These are phyloP conservation scores for Dolichopus griseipennis DNA, from an alignment of 2,888 invertebrate species.

Conservation along the genomic window DNA sequence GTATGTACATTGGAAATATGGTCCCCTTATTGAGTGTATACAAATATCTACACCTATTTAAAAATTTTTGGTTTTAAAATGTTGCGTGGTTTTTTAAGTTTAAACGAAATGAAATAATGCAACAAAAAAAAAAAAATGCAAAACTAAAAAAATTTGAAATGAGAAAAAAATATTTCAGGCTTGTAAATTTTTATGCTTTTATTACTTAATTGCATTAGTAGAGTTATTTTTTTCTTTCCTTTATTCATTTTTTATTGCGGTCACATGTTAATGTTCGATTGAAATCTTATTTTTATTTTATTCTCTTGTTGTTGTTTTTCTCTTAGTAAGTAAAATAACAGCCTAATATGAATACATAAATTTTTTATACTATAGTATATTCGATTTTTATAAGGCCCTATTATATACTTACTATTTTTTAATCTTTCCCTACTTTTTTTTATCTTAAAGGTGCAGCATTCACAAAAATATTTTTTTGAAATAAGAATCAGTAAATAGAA, in stretches of 20 bases:
- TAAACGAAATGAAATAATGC: no score
- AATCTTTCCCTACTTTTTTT: no score
- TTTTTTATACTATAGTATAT: no score
- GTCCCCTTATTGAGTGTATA: no score
- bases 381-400: no score
- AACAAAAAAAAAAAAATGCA: neutral
- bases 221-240: neutral
- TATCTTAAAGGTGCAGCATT: no score
- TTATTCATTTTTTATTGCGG: neutral
- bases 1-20: no score
- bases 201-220: neutral
- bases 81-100: neutral
- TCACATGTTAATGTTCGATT: constrained; percentile 4
- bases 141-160: neutral
- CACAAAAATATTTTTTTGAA: no score
- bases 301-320: neutral
- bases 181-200: constrained; percentile 3
- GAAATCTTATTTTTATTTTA: neutral
- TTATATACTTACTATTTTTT: no score
- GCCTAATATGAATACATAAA: no score
- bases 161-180: neutral
- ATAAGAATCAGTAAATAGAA: no score
- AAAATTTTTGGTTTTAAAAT: neutral
- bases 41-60: no score
- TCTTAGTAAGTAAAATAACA: neutral